Conservation (phyloP, 1,140 invertebrate species). For the Stenopsyche tienmushanensis region DNA sequence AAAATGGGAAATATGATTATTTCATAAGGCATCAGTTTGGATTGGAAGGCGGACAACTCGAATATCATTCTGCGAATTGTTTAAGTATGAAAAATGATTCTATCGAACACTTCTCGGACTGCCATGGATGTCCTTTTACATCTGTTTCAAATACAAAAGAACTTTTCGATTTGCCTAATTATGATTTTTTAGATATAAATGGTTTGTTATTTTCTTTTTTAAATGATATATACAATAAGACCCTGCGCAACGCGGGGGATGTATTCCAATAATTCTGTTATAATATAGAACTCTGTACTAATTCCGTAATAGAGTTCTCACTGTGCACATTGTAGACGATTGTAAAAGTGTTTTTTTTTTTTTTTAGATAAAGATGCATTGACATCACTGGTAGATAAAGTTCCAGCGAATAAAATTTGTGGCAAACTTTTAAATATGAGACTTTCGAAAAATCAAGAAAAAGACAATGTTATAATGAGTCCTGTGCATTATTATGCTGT, state of each 20-base stretch:
- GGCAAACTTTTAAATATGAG: conserved; percentile 4
- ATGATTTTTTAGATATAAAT: conserved; percentile 10
- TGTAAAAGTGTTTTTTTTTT: too few relatives aligned
- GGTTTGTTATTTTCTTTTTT: conserved; percentile 10
- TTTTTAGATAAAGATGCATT: conserved; percentile 5
- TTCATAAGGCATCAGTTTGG: conserved; percentile 23
- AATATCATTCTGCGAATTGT: conserved; percentile 4
- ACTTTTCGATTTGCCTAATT: neutral
- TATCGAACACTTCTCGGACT: neutral
- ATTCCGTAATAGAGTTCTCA: too few relatives aligned
- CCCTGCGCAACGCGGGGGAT: too few relatives aligned
- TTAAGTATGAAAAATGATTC: neutral
- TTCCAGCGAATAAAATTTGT: conserved; percentile 1
- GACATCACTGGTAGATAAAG: neutral
- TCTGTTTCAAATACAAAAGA: neutral
- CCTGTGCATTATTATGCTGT: conserved; percentile 24
- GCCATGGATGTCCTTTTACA: conserved; percentile 21
- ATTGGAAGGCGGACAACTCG: neutral
- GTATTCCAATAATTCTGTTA: too few relatives aligned
- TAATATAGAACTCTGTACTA: too few relatives aligned
- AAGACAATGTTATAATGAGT: neutral
- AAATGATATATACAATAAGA: neutral
- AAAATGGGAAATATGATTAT: conserved; percentile 17
- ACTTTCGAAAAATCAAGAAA: neutral
- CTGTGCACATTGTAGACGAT: too few relatives aligned